phyloP scores from a whole-genome alignment of 2,113 vertebrate genomes.

The Pollachius pollachius region DNA sequence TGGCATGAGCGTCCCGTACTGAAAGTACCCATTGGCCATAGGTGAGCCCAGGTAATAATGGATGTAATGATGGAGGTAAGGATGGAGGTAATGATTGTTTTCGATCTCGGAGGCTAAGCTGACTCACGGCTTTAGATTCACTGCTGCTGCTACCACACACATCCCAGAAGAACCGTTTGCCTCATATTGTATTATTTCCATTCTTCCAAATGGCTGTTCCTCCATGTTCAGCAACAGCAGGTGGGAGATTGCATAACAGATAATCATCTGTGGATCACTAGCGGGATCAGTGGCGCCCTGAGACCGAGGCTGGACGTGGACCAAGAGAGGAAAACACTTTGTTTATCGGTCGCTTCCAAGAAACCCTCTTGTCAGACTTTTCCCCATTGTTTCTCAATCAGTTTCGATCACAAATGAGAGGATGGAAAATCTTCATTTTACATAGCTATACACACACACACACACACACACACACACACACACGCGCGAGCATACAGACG shows the following conservation, averaged over 20 bases:
- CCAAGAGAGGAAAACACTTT: slow-evolving; percentile 2
- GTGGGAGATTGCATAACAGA: slow-evolving; percentile 54
- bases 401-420: slow-evolving; percentile 13
- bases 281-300: slow-evolving; percentile 47
- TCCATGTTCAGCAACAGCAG: slow-evolving; percentile 23
- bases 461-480: background rate
- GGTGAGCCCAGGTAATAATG: too few relatives aligned
- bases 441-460: background rate
- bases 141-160: too few relatives aligned
- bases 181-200: too few relatives aligned
- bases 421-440: slow-evolving; percentile 3
- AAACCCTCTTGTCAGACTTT: slow-evolving; percentile 30
- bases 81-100: too few relatives aligned
- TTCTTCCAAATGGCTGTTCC: too few relatives aligned
- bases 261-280: slow-evolving; percentile 24
- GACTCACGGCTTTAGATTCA: too few relatives aligned
- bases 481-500: slow-evolving; percentile 8
- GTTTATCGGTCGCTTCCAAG: slow-evolving; percentile 35
- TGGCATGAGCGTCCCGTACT: too few relatives aligned
- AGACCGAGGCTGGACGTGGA: slow-evolving; percentile 25
- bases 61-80: too few relatives aligned
- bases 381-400: slow-evolving; percentile 24
- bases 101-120: too few relatives aligned
- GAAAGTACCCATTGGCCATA: too few relatives aligned
- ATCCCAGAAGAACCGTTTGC: too few relatives aligned